phyloP scores from a whole-genome alignment of 2,113 vertebrate species.

The Aphelocoma coerulescens region DNA sequence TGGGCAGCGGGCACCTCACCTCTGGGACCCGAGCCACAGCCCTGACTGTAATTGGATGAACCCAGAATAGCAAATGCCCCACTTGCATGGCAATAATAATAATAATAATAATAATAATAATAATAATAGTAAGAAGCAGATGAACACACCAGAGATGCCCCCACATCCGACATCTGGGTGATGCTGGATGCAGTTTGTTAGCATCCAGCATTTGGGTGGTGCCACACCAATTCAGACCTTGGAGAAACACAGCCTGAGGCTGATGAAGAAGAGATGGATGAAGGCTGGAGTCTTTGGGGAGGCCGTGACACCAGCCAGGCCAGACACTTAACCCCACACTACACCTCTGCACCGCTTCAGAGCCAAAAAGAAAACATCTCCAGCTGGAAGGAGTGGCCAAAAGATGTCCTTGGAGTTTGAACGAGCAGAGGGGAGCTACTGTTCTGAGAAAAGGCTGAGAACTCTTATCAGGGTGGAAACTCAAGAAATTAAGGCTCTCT shows the following conservation, averaged over 20 bases:
- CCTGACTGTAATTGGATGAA: conserved; percentile 8
- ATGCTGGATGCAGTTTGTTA: background rate
- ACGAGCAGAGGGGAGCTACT: background rate
- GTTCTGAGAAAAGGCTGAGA: background rate
- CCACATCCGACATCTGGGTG: background rate
- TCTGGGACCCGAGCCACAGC: background rate
- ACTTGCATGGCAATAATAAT: background rate
- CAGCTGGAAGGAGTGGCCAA: background rate
- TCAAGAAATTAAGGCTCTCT: background rate
- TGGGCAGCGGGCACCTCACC: conserved; percentile 13
- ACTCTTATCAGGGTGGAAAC: background rate
- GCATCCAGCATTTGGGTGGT: background rate
- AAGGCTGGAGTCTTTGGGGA: background rate
- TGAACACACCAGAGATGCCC: background rate
- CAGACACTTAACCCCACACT: background rate
- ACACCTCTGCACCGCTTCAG: background rate
- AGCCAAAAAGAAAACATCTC: background rate
- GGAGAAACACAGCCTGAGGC: background rate
- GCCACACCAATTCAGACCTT: background rate
- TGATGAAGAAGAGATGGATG: background rate
- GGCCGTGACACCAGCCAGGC: fast-evolving
- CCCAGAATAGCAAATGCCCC: background rate
- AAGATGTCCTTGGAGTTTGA: background rate
- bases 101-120: background rate
- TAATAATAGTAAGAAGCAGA: background rate